These are phyloP conservation scores for Hylaea fasciaria DNA, from an alignment of 2,888 invertebrate species.

Conservation along the genomic window DNA sequence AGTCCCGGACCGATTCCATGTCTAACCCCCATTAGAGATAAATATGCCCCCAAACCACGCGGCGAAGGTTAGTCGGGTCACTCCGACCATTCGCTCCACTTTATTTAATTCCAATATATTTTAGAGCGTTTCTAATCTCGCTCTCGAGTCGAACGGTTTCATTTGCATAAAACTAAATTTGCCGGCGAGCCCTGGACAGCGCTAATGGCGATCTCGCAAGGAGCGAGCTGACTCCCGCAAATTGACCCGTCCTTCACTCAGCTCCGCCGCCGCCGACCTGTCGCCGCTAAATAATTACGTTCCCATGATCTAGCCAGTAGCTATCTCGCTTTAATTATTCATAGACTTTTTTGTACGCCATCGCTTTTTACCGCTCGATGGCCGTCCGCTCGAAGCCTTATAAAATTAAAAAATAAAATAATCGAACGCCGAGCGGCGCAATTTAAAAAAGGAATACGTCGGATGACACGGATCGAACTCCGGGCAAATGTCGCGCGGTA, in stretches of 20 bases:
- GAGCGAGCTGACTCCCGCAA: conserved; percentile 75
- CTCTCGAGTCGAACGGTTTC: conserved; percentile 48
- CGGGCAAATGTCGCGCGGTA: conserved; percentile 85
- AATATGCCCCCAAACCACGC: conserved; percentile 80
- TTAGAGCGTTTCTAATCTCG: conserved; percentile 59
- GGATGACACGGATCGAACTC: conserved; percentile 85
- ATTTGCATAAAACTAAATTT: conserved; percentile 69
- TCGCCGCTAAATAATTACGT: conserved; percentile 80
- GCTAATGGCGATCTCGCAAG: conserved; percentile 63
- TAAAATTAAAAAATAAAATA: conserved; percentile 82
- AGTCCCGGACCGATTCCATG: conserved; percentile 71
- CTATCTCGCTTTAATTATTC: conserved; percentile 85
- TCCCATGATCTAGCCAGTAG: conserved; percentile 84
- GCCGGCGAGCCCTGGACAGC: conserved; percentile 53
- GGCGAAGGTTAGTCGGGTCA: conserved; percentile 67
- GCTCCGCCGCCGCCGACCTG: conserved; percentile 71
- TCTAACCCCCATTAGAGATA: conserved; percentile 81
- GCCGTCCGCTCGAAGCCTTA: conserved; percentile 75
- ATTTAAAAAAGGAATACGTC: conserved; percentile 85
- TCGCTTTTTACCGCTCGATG: conserved; percentile 80
- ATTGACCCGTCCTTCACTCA: conserved; percentile 82
- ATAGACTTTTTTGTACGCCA: conserved; percentile 82
- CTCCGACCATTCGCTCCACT: conserved; percentile 62
- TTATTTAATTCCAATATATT: conserved; percentile 61
- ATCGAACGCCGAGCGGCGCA: conserved; percentile 74